Percentiles rank a stretch among this genome's conserved stretches.
Evolutionary conservation across 2,888 invertebrate genomes (phyloP).

Genomic region (Strigamia maritima): DNA sequence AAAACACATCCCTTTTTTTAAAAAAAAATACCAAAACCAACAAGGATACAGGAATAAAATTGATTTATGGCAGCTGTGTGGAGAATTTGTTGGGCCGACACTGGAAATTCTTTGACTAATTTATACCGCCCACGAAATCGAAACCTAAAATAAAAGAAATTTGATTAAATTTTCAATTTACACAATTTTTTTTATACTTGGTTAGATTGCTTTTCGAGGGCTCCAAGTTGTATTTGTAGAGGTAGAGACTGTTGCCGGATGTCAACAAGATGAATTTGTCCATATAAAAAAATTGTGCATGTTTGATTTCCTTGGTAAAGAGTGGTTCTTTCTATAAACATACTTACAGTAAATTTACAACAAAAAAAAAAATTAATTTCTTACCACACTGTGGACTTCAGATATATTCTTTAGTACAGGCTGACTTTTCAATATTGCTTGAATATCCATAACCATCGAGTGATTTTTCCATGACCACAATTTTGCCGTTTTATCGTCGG

Average conservation of each 20-base stretch:
- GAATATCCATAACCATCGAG: constrained; percentile 13
- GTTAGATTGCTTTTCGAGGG: constrained; percentile 16
- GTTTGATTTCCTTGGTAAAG: constrained; percentile 36
- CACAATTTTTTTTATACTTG: constrained; percentile 3
- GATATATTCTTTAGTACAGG: background rate
- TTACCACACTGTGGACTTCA: constrained; percentile 6
- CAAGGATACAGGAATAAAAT: constrained; percentile 38
- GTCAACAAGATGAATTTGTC: constrained; percentile 38
- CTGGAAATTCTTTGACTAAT: constrained; percentile 35
- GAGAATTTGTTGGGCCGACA: constrained; percentile 29
- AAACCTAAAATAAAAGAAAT: constrained; percentile 33
- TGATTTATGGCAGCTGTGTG: constrained; percentile 35
- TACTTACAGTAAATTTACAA: background rate
- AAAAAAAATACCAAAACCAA: background rate
- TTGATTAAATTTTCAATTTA: background rate
- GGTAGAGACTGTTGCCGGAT: constrained; percentile 33
- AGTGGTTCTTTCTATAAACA: constrained; percentile 7
- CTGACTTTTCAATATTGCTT: constrained; percentile 26
- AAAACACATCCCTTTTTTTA: background rate
- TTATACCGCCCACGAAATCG: constrained; percentile 31
- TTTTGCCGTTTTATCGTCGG: constrained; percentile 36
- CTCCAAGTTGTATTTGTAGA: constrained; percentile 36
- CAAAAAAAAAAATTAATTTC: background rate
- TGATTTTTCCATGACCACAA: constrained; percentile 31
- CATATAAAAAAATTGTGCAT: constrained; percentile 39